Evolutionary conservation across 2,113 vertebrate genomes (phyloP).

Genomic region (Amblyopsis rosae): DNA sequence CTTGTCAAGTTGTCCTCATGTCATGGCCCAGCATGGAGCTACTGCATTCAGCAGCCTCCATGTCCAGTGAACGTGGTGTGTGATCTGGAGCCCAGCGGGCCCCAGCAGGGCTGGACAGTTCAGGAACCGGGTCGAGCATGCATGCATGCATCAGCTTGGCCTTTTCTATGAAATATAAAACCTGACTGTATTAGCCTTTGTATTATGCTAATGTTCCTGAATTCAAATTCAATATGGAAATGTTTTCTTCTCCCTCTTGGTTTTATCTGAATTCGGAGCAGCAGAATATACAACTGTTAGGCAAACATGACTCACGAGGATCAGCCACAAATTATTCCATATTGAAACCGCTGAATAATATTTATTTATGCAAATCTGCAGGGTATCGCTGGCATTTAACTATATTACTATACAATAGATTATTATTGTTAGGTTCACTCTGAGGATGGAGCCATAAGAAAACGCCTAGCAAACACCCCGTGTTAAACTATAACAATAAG

Average conservation of each 20-base stretch:
- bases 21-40: too few species aligned
- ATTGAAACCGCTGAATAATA: conserved; percentile 24
- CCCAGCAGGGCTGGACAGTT: conserved; percentile 52
- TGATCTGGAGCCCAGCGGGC: conserved; percentile 44
- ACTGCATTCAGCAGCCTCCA: too few species aligned
- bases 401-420: too few species aligned
- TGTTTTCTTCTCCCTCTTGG: conserved; percentile 13
- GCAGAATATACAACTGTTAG: conserved; percentile 30
- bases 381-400: neutral
- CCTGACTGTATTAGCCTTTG: conserved; percentile 38
- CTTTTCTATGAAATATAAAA: conserved; percentile 29
- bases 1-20: too few species aligned
- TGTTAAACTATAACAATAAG: too few species aligned
- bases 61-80: neutral
- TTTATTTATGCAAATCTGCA: conserved; percentile 30
- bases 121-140: conserved; percentile 35
- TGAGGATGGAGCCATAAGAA: too few species aligned
- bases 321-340: conserved; percentile 42
- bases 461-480: too few species aligned
- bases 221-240: conserved; percentile 43
- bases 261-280: conserved; percentile 18
- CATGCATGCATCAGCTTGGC: conserved; percentile 29
- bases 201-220: conserved; percentile 33
- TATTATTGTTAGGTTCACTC: too few species aligned
- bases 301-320: conserved; percentile 42